Conservation (phyloP, 2,113 vertebrate species). For the Epinephelus lanceolatus region DNA sequence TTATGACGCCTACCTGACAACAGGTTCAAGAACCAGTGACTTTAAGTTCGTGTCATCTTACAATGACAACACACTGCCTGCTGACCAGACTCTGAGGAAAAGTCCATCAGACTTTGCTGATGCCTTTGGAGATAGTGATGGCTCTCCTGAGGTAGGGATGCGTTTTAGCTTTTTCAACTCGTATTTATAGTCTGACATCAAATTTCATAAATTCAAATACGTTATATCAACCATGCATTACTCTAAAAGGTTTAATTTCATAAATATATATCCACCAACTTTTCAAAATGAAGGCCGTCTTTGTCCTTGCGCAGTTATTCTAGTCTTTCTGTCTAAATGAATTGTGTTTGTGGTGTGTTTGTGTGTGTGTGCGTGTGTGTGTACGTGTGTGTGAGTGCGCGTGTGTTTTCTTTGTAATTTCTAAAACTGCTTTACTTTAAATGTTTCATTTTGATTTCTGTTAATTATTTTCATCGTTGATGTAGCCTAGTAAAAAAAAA, state of each 20-base stretch:
- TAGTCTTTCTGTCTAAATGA: neutral
- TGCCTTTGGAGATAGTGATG: neutral
- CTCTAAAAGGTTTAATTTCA: neutral
- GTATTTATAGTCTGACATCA: fast-evolving
- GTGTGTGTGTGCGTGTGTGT: too few relatives aligned
- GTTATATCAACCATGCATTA: neutral
- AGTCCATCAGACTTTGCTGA: constrained; percentile 42
- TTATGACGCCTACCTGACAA: too few relatives aligned
- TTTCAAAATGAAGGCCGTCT: neutral
- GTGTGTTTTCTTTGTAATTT: too few relatives aligned
- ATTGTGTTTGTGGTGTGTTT: neutral
- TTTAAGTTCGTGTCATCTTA: constrained; percentile 60
- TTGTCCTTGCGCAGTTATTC: neutral
- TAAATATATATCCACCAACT: neutral
- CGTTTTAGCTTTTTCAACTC: too few relatives aligned
- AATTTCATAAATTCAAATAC: neutral
- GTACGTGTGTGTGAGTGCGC: fast-evolving
- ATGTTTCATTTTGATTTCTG: neutral
- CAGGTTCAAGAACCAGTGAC: too few relatives aligned
- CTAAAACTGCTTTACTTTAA: neutral
- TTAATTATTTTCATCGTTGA: neutral
- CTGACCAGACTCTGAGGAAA: constrained; percentile 57
- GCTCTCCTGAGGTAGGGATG: constrained; percentile 36
- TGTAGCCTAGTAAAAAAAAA: too few relatives aligned
- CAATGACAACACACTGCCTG: constrained; percentile 71